Evolutionary conservation across 2,797 vertebrate species (phyloP).

Genomic region (Botia almorhae): DNA sequence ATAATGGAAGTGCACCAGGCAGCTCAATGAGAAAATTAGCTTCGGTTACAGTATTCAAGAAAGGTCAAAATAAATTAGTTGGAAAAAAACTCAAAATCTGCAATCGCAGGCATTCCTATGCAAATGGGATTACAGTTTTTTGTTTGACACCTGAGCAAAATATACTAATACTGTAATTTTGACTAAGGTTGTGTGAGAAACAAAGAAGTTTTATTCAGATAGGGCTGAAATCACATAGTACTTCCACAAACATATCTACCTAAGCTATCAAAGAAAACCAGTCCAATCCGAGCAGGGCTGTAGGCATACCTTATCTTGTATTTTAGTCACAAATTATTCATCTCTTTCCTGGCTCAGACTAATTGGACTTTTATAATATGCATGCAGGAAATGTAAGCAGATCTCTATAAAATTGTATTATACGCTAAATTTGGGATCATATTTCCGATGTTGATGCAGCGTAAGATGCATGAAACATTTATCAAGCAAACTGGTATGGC

Average conservation of each 20-base stretch:
- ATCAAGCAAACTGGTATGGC: not conserved
- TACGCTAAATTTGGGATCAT: too few species aligned
- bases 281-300: too few species aligned
- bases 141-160: not conserved
- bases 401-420: not conserved
- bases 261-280: not conserved
- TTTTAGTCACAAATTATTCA: too few species aligned
- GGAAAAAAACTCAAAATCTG: not conserved
- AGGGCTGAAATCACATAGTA: not conserved
- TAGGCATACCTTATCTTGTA: too few species aligned
- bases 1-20: constrained; percentile 24
- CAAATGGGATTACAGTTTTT: not conserved
- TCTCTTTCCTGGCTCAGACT: not conserved
- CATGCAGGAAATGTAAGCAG: too few species aligned
- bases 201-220: not conserved
- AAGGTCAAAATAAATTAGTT: constrained; percentile 33
- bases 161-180: not conserved
- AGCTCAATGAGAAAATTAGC: not conserved
- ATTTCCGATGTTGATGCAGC: not conserved
- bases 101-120: not conserved
- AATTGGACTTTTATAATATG: too few species aligned
- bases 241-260: not conserved
- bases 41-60: constrained; percentile 11
- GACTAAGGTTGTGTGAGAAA: not conserved
- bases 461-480: not conserved